phyloP scores from a whole-genome alignment of 2,797 vertebrate genomes.

The Enteromius unitaeniatus region DNA sequence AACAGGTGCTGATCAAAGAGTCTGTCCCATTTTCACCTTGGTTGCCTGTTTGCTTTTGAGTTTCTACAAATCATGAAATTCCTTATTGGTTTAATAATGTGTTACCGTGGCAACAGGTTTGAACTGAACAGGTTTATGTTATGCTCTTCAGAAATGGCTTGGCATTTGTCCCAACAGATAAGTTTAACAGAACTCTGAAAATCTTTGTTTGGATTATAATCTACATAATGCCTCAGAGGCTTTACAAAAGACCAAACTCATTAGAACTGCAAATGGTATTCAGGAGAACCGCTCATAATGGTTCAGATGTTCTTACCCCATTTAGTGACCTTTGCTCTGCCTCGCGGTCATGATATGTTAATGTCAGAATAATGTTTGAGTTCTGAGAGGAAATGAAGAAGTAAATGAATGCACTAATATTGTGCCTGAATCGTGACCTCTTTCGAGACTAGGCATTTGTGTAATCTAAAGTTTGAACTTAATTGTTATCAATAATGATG shows the following conservation, averaged over 20 bases:
- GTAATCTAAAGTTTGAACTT: background rate
- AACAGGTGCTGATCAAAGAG: conserved; percentile 46
- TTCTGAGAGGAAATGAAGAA: conserved; percentile 41
- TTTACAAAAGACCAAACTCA: conserved; percentile 46
- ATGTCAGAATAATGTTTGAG: conserved; percentile 32
- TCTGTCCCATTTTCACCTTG: background rate
- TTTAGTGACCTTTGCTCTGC: conserved; percentile 48
- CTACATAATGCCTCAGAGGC: conserved; percentile 55
- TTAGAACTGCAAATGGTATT: conserved; percentile 60
- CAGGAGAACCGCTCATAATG: conserved; percentile 46
- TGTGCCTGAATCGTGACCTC: conserved; percentile 10
- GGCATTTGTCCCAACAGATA: conserved; percentile 51
- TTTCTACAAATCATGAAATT: conserved; percentile 35
- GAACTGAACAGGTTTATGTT: conserved; percentile 43
- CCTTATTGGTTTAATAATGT: conserved; percentile 36
- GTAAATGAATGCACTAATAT: conserved; percentile 20
- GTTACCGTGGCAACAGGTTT: conserved; percentile 31
- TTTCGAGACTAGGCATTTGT: background rate
- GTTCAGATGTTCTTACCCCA: conserved; percentile 44
- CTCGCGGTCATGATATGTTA: conserved; percentile 36
- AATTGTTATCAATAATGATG: conserved; percentile 7
- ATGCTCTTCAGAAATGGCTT: conserved; percentile 33
- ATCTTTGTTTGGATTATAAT: conserved; percentile 56
- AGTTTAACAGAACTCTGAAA: conserved; percentile 50
- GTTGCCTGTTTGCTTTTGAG: conserved; percentile 14